Conservation (phyloP, 2,113 vertebrate genomes). For the Scartelaos histophorus region DNA sequence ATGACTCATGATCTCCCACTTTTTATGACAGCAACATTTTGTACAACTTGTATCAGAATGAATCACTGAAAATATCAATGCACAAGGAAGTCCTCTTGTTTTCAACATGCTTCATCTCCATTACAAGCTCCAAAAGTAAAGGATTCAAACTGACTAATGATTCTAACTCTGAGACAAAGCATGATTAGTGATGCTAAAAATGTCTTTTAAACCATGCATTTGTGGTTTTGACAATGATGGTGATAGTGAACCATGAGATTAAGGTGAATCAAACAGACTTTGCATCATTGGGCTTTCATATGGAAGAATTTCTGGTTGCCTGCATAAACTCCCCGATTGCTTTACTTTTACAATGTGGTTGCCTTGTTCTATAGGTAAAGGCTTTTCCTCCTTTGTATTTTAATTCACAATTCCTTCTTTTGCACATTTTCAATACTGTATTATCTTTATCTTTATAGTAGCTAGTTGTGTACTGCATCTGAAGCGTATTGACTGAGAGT, state of each 20-base stretch:
- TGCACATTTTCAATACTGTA: not conserved
- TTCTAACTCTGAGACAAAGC: too few relatives aligned
- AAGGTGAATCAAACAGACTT: too few relatives aligned
- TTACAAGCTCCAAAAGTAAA: too few relatives aligned
- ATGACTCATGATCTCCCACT: constrained; percentile 36
- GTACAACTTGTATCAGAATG: not conserved
- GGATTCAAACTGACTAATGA: not conserved
- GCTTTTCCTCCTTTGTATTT: not conserved
- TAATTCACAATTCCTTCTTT: not conserved
- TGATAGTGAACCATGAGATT: too few relatives aligned
- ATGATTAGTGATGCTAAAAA: too few relatives aligned
- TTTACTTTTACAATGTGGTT: not conserved
- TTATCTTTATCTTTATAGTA: not conserved
- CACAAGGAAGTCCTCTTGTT: not conserved
- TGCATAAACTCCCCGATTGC: too few relatives aligned
- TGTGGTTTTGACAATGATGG: too few relatives aligned
- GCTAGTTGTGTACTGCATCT: constrained; percentile 12
- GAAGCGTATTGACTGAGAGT: constrained; percentile 27
- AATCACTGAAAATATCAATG: constrained; percentile 11
- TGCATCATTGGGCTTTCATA: too few relatives aligned
- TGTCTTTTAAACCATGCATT: too few relatives aligned
- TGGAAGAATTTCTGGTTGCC: too few relatives aligned
- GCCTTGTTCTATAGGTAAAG: not conserved
- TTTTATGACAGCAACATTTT: not conserved
- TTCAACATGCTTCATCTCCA: too few relatives aligned